Base-by-base conservation (phyloP, 2,797 vertebrate genomes). In the Hylomyscus alleni region DNA sequence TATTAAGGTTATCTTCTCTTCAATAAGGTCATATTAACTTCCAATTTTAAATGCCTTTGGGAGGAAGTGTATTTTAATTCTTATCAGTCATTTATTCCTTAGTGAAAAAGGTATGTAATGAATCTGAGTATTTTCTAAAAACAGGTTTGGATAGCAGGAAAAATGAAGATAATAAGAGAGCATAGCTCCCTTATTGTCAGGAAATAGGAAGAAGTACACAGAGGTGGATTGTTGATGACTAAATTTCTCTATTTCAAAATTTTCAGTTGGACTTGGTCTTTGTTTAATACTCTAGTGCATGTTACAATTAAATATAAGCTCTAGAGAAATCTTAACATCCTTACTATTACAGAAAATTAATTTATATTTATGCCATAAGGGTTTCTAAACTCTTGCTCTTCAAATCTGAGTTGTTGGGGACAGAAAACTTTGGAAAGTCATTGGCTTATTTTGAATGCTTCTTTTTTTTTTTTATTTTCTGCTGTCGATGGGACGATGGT, bases 41-140 rank as follows among this genome's bases (percentile, higher is more conserved):
- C 81, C 40, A 95, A 97, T 95, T 95, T 83, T 54, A 97, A 96
- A 96, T 85, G 47, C 37, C 72, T 88, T 95, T 58, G 82, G 76
- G 89, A 92, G 37, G 65, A 50, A 91, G 86, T 73, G 78, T 95
- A 97, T 95, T 97, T 95, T 80, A 96, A 95, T 47, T 95, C 62
- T 95, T 83, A 95, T 87, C 81, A 94, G 34, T 88, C 65, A 65
- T 91, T 92, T 94, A 96, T 93, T 72, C 47, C 60, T 95, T 72
- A 82, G 75, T 81, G 95, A 80, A 56, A 94, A 93, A 91, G 85
- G 11, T 93, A 17, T 54, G 1, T 93, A 94, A 97, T 94, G 89
- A 97, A 96, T 93, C 83, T 95, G 52, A 93, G 52, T 84, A 50
- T 93, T 93, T 96, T 94, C 77, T 97, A 95, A 96, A 97, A 97